Conservation (phyloP, 1,140 invertebrate genomes). For the Drosophila quadrilineata region DNA sequence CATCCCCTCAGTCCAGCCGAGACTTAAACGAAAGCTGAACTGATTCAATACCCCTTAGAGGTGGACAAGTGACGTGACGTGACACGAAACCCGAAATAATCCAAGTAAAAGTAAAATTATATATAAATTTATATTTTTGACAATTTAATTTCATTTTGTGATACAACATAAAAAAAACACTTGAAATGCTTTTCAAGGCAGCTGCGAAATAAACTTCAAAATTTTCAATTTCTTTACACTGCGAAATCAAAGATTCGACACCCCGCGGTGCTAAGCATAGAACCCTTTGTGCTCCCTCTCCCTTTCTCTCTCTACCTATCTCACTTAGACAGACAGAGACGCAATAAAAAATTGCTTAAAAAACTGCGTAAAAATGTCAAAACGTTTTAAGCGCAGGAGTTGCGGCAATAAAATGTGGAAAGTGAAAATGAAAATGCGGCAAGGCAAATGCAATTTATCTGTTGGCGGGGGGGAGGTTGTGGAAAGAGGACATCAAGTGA, state of each 20-base stretch:
- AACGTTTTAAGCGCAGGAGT: constrained; percentile 59
- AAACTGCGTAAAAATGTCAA: constrained; percentile 74
- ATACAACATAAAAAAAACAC: no score
- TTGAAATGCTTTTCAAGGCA: no score
- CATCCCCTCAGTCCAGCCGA: background rate
- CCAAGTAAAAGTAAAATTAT: no score
- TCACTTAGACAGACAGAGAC: constrained; percentile 7
- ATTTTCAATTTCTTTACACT: constrained; percentile 34
- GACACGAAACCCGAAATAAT: constrained; percentile 8
- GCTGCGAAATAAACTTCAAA: no score
- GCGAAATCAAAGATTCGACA: constrained; percentile 64
- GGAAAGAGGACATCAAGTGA: constrained; percentile 48
- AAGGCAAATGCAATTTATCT: constrained; percentile 73
- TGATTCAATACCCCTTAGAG: constrained; percentile 10
- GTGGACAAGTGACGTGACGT: constrained; percentile 5
- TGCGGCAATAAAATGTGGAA: constrained; percentile 49
- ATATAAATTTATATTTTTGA: no score
- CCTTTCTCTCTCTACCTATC: background rate
- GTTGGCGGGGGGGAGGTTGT: background rate
- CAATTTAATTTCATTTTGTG: no score
- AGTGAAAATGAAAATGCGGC: constrained; percentile 29
- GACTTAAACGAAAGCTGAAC: background rate
- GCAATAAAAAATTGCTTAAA: constrained; percentile 49
- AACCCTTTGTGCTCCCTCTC: constrained; percentile 45
- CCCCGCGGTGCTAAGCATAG: constrained; percentile 49